Evolutionary conservation across 2,797 vertebrate species (phyloP), one percentile per base, ranked within the genome.

Genomic region (Mycteria americana): DNA sequence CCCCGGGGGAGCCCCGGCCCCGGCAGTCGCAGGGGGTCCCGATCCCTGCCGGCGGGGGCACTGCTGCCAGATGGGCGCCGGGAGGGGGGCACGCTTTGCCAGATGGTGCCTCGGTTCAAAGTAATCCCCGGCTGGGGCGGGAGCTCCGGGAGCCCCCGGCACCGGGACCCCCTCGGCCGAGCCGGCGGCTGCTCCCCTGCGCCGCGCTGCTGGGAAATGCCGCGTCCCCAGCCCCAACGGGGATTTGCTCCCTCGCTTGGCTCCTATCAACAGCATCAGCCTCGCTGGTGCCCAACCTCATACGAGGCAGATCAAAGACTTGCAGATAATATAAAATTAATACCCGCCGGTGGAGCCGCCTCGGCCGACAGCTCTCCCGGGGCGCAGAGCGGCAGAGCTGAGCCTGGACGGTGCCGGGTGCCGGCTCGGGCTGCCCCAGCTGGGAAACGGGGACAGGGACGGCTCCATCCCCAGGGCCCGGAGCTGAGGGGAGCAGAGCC

Each of bases 91-190:
- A 31, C 14, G 3, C 31, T 74, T 62, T 67, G 53, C 17, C 19
- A 23, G 45, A 24, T 23, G 24, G 18, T 46, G 56, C 19, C 60
- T 59, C 12, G 16, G 22, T 72, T 78, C 80, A 57, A 37, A 80
- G 46, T 6, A 50, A 70, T 23, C 4, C 1, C 31, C 22, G 45
- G 23, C 4, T 48, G 27, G 9, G 17, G 23, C 30, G 50, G 53
- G 33, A 63, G 6, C 31, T 68, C 11, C 13, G 23, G 50, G 57
- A 57, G 13, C 21, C 51, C 27, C 9, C 7, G 11, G 68, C 46
- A 16, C 28, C 0, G 0, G 21, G 50, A 63, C 33, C 23, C 22
- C 57, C 48, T 67, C 0, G 0, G 45, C 68, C 1, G 7, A 53
- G 62, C 41, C 13, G 3, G 37, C 1, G 7, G 72, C 76, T 45